Percentiles rank a stretch among this genome's conserved stretches.
phyloP scores from a whole-genome alignment of 2,888 invertebrate species.

The Aromia moschata region DNA sequence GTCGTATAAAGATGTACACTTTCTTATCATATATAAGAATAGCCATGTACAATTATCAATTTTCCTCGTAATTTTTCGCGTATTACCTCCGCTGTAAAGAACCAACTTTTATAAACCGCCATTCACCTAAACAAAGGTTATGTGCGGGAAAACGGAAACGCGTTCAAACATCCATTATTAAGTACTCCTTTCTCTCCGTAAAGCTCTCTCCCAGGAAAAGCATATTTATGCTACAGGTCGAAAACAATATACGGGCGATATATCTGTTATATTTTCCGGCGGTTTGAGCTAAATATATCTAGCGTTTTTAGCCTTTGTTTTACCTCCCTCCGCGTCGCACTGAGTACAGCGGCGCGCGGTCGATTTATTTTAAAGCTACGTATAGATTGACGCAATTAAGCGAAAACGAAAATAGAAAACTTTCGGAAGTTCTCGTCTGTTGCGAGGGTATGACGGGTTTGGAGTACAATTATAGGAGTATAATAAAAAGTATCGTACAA shows the following conservation, averaged over 20 bases:
- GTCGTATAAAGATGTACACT: background rate
- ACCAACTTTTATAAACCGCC: background rate
- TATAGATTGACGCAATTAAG: constrained; percentile 7
- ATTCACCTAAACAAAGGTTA: background rate
- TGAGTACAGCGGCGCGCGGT: constrained; percentile 5
- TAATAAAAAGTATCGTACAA: too few relatives aligned
- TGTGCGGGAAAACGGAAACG: background rate
- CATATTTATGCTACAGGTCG: background rate
- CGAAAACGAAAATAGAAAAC: constrained; percentile 4
- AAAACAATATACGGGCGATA: constrained; percentile 8
- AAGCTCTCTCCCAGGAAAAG: background rate
- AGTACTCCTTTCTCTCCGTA: background rate
- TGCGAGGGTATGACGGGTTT: too few relatives aligned
- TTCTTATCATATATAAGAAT: background rate
- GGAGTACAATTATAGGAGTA: too few relatives aligned
- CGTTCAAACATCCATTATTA: constrained; percentile 6
- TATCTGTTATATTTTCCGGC: background rate
- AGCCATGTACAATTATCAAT: background rate
- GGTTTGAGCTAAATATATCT: background rate
- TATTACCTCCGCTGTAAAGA: background rate
- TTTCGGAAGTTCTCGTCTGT: too few relatives aligned
- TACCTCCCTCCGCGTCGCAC: background rate
- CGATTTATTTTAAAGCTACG: constrained; percentile 17
- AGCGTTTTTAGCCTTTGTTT: background rate
- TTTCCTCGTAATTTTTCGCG: background rate